These are phyloP conservation scores for Tethea ocularis DNA, from an alignment of 2,888 invertebrate genomes.

Conservation along the genomic window DNA sequence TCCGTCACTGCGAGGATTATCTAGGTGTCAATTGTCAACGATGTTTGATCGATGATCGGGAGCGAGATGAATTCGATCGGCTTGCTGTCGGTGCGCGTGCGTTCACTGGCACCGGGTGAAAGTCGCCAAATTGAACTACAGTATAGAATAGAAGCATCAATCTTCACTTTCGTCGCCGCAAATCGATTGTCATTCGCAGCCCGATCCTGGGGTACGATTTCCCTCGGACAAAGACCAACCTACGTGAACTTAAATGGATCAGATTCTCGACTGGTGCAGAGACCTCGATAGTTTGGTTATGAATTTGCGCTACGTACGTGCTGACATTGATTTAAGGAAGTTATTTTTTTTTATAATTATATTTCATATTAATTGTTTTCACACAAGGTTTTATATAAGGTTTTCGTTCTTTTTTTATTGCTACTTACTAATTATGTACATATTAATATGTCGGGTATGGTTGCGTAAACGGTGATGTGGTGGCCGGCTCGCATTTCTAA, in stretches of 20 bases:
- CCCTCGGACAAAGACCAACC: slow-evolving; percentile 29
- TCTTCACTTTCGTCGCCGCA: slow-evolving; percentile 71
- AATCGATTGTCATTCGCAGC: slow-evolving; percentile 71
- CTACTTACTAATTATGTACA: slow-evolving; percentile 10
- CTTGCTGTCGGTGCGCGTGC: slow-evolving; percentile 42
- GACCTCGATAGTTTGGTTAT: neutral
- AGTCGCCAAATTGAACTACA: slow-evolving; percentile 55
- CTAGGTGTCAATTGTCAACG: neutral
- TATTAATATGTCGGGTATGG: slow-evolving; percentile 6
- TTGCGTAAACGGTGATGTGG: slow-evolving; percentile 24
- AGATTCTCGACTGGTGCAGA: neutral
- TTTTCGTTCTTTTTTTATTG: slow-evolving; percentile 8
- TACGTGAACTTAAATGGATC: slow-evolving; percentile 3
- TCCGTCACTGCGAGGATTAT: neutral
- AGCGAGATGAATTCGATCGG: slow-evolving; percentile 38
- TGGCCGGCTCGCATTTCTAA: slow-evolving; percentile 29
- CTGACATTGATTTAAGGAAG: slow-evolving; percentile 26
- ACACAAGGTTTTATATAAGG: slow-evolving; percentile 20
- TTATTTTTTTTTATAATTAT: slow-evolving; percentile 23
- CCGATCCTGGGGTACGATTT: slow-evolving; percentile 57
- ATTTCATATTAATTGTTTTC: slow-evolving; percentile 22
- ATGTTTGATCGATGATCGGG: neutral
- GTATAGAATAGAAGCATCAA: slow-evolving; percentile 55
- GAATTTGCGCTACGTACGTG: slow-evolving; percentile 12
- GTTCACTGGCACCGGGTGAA: slow-evolving; percentile 67